These are phyloP conservation scores for Acanthosepion pharaonis DNA, from an alignment of 2,888 invertebrate genomes.

Conservation along the genomic window DNA sequence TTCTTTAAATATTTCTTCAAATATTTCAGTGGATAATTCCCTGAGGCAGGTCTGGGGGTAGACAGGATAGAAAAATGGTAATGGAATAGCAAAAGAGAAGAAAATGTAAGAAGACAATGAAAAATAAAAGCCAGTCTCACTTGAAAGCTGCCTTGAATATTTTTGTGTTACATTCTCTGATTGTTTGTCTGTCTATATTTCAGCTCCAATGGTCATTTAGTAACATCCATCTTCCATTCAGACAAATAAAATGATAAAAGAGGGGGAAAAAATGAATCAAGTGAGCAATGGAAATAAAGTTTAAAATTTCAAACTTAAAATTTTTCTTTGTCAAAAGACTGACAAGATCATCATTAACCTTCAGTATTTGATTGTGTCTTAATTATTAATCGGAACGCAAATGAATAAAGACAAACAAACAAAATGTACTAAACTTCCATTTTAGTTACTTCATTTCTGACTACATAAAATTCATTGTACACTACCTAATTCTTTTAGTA, in stretches of 20 bases:
- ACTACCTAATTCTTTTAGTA: too few species aligned
- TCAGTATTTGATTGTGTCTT: neutral
- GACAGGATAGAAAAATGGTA: neutral
- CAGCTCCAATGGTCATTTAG: neutral
- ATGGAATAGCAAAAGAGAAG: neutral
- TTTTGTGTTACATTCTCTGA: neutral
- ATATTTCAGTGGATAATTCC: neutral
- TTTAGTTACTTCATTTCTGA: too few species aligned
- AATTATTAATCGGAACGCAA: neutral
- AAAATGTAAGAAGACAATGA: neutral
- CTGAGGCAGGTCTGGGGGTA: neutral
- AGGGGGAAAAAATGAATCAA: neutral
- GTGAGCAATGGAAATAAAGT: neutral
- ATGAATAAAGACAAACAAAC: neutral
- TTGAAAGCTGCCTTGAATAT: neutral
- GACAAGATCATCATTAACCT: neutral
- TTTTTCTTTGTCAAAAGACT: neutral
- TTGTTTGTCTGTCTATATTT: neutral
- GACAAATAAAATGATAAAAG: neutral
- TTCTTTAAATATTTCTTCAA: neutral
- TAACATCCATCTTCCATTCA: constrained; percentile 14
- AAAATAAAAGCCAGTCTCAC: neutral
- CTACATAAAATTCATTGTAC: too few species aligned
- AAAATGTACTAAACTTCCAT: too few species aligned
- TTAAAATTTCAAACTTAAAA: neutral